Evolutionary conservation across 2,797 vertebrate species (phyloP), one percentile per base, ranked within the genome.

Genomic region (Gobio occitaniae): DNA sequence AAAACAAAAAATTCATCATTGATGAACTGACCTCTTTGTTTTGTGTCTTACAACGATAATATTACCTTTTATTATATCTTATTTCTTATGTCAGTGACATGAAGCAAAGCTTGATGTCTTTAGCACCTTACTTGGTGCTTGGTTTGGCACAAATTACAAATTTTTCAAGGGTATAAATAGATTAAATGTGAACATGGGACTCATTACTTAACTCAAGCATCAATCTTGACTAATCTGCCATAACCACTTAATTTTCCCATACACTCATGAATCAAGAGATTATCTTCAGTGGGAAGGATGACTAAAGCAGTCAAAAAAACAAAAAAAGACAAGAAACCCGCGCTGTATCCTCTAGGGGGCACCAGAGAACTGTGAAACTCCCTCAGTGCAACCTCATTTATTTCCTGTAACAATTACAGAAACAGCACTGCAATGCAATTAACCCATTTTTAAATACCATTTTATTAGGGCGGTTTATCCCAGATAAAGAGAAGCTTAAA

Each of bases 381-480:
- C 8, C 86, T 80, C 36, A 78, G 10, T 72, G 76, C 85, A 59
- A 52, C 68, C 89, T 86, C 81, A 91, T 91, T 89, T 91, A 90
- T 89, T 90, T 87, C 84, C 86, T 88, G 88, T 86, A 91, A 91
- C 88, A 89, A 86, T 88, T 89, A 92, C 84, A 91, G 88, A 88
- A 91, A 91, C 89, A 89, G 85, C 83, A 84, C 85, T 83, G 79
- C 78, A 21, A 85, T 92, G 89, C 88, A 93, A 89, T 91, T 91
- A 92, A 91, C 90, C 88, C 89, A 89, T 90, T 91, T 92, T 92
- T 90, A 91, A 93, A 90, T 91, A 89, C 86, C 81, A 86, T 88
- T 92, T 89, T 91, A 90, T 93, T 92, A 92, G 91, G 91, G 86
- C 90, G 87, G 90, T 90, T 91, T 91, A 91, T 93, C 89, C 90